phyloP scores from a whole-genome alignment of 2,113 vertebrate species.

The Pampusana beccarii region DNA sequence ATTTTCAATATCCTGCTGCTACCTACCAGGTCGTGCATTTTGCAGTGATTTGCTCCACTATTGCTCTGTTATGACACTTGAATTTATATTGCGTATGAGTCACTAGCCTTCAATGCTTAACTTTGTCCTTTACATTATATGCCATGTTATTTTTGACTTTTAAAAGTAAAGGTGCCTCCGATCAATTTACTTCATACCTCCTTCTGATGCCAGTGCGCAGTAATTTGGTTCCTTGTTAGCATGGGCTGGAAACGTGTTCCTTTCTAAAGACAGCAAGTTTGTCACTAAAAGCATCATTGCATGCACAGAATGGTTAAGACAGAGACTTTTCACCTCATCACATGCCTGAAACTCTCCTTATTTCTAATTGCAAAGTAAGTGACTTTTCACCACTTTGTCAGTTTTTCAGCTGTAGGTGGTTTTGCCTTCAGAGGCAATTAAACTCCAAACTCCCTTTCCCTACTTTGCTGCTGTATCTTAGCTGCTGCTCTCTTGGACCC shows the following conservation, averaged over 20 bases:
- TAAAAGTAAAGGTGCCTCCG: not conserved
- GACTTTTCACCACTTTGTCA: not conserved
- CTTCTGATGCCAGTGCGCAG: not conserved
- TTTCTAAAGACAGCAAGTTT: not conserved
- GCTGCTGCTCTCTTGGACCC: not conserved
- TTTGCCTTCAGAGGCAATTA: not conserved
- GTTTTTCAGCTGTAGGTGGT: not conserved
- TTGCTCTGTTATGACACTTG: not conserved
- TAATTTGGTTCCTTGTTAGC: not conserved
- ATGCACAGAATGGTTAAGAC: not conserved
- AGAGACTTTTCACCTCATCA: not conserved
- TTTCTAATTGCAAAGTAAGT: not conserved
- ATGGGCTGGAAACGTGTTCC: not conserved
- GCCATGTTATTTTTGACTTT: not conserved
- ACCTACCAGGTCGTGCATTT: not conserved
- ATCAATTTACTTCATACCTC: not conserved
- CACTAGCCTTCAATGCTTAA: not conserved
- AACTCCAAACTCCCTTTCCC: not conserved
- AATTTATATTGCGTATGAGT: not conserved
- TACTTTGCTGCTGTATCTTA: not conserved
- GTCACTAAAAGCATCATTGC: not conserved
- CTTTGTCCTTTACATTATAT: slow-evolving; percentile 14
- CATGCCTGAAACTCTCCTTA: not conserved
- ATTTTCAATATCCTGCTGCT: slow-evolving; percentile 18
- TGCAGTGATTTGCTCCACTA: slow-evolving; percentile 31